A percentile compares a stretch with the other conserved stretches of the same genome.
These are phyloP conservation scores for Platichthys stellatus DNA, from an alignment of 2,113 vertebrate species.

Conservation along the genomic window DNA sequence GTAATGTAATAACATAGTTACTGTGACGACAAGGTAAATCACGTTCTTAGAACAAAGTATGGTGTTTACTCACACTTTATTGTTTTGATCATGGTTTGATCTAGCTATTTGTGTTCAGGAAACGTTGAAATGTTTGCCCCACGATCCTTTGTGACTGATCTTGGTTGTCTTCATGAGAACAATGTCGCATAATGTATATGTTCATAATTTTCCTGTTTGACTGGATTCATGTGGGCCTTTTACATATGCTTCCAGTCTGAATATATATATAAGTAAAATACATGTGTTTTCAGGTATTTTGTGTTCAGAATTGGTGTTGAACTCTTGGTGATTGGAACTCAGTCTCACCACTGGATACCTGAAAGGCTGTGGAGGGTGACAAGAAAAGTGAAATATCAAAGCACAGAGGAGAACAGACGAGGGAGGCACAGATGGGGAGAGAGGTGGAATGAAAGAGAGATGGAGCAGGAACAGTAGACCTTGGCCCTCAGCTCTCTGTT, in stretches of 20 bases:
- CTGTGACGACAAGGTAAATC: too few species aligned
- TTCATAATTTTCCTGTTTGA: too few species aligned
- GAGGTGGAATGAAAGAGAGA: slow-evolving; percentile 57
- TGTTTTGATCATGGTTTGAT: too few species aligned
- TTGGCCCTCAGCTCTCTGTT: slow-evolving; percentile 44
- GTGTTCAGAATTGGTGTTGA: slow-evolving; percentile 14
- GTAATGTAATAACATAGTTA: too few species aligned
- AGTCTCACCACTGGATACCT: slow-evolving; percentile 54
- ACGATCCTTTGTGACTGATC: background rate
- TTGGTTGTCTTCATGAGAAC: background rate
- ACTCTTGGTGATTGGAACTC: slow-evolving; percentile 29
- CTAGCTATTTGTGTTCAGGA: too few species aligned
- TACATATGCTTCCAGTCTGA: background rate
- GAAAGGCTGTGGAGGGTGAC: slow-evolving; percentile 56
- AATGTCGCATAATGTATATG: too few species aligned
- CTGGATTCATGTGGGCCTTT: too few species aligned
- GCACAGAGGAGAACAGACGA: slow-evolving; percentile 32
- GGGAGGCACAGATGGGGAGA: slow-evolving; percentile 53
- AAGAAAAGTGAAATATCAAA: slow-evolving; percentile 44
- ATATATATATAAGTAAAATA: background rate
- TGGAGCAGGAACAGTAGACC: slow-evolving; percentile 50
- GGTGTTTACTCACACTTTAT: background rate
- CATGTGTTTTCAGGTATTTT: background rate
- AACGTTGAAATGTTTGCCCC: background rate
- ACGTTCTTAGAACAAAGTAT: too few species aligned